These are phyloP conservation scores for Aricia artaxerxes DNA, from an alignment of 2,888 invertebrate genomes.

Conservation along the genomic window DNA sequence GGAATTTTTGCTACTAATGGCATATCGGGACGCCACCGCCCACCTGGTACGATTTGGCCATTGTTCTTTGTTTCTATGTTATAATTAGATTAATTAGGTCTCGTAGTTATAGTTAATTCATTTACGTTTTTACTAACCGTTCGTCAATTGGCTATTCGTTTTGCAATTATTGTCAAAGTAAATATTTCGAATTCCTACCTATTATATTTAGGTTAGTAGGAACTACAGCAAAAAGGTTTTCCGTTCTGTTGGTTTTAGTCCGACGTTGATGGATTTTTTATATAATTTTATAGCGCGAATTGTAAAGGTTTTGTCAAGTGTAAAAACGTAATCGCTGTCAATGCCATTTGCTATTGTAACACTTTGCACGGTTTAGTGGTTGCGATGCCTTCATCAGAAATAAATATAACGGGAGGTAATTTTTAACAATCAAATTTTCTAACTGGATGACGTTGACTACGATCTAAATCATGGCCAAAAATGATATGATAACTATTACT, in stretches of 20 bases:
- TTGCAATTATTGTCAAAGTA: not conserved
- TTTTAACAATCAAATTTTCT: too few relatives aligned
- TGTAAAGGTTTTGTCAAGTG: conserved; percentile 10
- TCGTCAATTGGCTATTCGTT: not conserved
- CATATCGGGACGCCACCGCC: too few relatives aligned
- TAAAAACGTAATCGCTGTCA: conserved; percentile 9
- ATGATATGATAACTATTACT: not conserved
- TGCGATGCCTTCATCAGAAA: not conserved
- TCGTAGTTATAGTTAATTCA: not conserved
- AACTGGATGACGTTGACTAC: too few relatives aligned
- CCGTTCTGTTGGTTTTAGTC: not conserved
- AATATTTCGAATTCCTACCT: not conserved
- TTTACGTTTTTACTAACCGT: not conserved
- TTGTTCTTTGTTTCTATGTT: not conserved
- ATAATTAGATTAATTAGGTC: not conserved
- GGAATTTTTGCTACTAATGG: too few relatives aligned
- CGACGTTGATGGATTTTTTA: conserved; percentile 15
- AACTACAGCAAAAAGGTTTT: not conserved
- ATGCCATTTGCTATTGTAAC: conserved; percentile 1
- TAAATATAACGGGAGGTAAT: not conserved
- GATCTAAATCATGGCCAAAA: not conserved
- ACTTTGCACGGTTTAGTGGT: not conserved
- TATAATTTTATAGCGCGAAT: not conserved
- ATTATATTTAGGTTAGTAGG: conserved; percentile 13
- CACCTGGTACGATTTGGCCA: too few relatives aligned